Conservation (phyloP, 2,888 invertebrate species). For the Spisula solida region DNA sequence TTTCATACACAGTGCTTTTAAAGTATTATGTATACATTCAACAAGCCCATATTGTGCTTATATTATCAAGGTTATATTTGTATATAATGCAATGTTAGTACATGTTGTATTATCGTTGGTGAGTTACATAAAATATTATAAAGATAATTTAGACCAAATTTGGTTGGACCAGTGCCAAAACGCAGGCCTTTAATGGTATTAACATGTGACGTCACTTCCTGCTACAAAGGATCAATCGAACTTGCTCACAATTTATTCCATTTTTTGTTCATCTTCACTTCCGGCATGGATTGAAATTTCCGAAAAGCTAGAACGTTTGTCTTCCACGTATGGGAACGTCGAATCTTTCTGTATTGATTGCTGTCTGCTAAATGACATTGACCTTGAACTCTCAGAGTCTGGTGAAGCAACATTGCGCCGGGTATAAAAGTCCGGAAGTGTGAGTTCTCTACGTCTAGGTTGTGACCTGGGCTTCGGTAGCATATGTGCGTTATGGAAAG, state of each 20-base stretch:
- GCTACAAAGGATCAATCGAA: background rate
- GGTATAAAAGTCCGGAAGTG: constrained; percentile 48
- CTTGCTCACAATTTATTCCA: background rate
- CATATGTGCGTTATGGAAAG: constrained; percentile 52
- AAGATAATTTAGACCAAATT: too few relatives aligned
- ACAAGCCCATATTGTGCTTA: too few relatives aligned
- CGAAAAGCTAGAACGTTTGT: constrained; percentile 30
- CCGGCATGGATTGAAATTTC: background rate
- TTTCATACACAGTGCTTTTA: too few relatives aligned
- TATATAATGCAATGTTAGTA: too few relatives aligned
- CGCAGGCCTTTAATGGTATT: too few relatives aligned
- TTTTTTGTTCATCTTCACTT: background rate
- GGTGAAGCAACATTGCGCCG: constrained; percentile 15
- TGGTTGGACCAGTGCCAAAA: too few relatives aligned
- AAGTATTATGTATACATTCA: too few relatives aligned
- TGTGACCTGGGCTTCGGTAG: background rate
- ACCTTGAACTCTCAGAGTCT: constrained; percentile 2
- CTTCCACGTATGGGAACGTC: constrained; percentile 31
- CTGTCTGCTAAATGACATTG: background rate
- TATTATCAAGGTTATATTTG: too few relatives aligned
- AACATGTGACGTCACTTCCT: background rate
- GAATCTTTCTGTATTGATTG: constrained; percentile 24
- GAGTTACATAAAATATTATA: too few relatives aligned
- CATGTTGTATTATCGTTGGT: too few relatives aligned
- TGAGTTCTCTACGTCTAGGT: constrained; percentile 27